Evolutionary conservation across 2,113 vertebrate species (phyloP), one percentile per base, ranked within the genome.

Genomic region (Hoplias malabaricus): DNA sequence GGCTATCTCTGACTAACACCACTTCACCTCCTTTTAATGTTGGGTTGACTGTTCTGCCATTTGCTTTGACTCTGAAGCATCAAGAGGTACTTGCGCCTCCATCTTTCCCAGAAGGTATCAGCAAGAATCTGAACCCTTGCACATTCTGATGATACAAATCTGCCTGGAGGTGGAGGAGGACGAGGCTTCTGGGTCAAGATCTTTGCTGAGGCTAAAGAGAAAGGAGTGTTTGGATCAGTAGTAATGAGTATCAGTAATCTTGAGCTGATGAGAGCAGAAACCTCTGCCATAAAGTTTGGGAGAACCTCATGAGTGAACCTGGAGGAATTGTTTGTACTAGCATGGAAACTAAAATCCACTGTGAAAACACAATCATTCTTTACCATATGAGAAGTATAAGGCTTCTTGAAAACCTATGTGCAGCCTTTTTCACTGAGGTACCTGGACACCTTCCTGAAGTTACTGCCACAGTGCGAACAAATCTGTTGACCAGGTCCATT

Each of bases 311-410:
- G 80, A 8, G 80, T 79, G 8, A 84, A 62, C 8, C 21, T 12
- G 23, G 78, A 77, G 5, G 61, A 43, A 7, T 38, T 61, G 19
- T 21, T 40, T 72, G 33, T 11, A 21, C n/a, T 1, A 80, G 72
- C 78, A 83, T 80, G 29, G 78, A 54, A 54, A 73, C 73, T 13
- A 83, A 40, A 23, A 80, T 83, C 1, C 11, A 59, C 10, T 78
- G 40, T 13, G 73, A 69, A 7, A 81, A 29, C 27, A 67, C 73
- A 16, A 77, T 81, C 82, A 80, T 83, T 16, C 63, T 40, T 48
- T 56, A 62, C 73, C 79, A 80, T 75, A 46, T 75, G 71, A 23
- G 40, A 69, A 2, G 23, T 3, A 23, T 40, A 21, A 23, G 33
- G 36, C 0, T 33, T 1, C 12, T 66, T 77, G 19, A 77, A 81